Evolutionary conservation across 2,113 vertebrate genomes (phyloP).

Genomic region (Pelvicachromis taeniatus): DNA sequence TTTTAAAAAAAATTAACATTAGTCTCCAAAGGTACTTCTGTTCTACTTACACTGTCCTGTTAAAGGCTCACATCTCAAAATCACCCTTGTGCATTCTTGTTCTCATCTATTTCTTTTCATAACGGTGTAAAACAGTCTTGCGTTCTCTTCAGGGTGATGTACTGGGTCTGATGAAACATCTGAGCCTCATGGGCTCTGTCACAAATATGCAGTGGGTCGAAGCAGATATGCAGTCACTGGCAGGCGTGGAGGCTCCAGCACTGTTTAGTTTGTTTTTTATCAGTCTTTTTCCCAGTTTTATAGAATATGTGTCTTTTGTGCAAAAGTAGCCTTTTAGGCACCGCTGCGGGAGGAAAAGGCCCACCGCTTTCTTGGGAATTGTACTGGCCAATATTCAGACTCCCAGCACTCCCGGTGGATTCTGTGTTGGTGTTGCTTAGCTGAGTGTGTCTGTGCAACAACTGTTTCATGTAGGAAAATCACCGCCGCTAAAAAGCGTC

Average conservation of each 20-base stretch:
- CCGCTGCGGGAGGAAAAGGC: constrained; percentile 1
- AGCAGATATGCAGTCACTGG: background rate
- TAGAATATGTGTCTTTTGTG: background rate
- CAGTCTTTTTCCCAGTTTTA: background rate
- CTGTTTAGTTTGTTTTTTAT: background rate
- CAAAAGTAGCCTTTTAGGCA: background rate
- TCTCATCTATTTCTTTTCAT: background rate
- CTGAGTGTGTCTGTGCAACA: constrained; percentile 12
- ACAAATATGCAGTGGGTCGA: constrained; percentile 26
- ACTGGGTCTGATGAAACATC: constrained; percentile 13
- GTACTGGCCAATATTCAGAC: constrained; percentile 10
- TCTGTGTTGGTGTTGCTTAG: constrained; percentile 18
- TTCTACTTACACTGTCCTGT: background rate
- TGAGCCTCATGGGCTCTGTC: constrained; percentile 30
- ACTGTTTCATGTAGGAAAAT: constrained; percentile 22
- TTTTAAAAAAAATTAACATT: background rate
- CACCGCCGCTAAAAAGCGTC: constrained; percentile 8
- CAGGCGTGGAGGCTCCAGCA: background rate
- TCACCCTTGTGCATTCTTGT: constrained; percentile 21
- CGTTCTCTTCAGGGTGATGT: background rate
- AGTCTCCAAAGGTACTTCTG: background rate
- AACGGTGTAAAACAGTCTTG: constrained; percentile 8
- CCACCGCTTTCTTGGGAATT: constrained; percentile 18
- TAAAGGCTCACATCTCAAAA: constrained; percentile 5
- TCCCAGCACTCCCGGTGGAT: constrained; percentile 20